Base-by-base conservation (phyloP, 2,113 vertebrate species). In the Corydoras sp. region DNA sequence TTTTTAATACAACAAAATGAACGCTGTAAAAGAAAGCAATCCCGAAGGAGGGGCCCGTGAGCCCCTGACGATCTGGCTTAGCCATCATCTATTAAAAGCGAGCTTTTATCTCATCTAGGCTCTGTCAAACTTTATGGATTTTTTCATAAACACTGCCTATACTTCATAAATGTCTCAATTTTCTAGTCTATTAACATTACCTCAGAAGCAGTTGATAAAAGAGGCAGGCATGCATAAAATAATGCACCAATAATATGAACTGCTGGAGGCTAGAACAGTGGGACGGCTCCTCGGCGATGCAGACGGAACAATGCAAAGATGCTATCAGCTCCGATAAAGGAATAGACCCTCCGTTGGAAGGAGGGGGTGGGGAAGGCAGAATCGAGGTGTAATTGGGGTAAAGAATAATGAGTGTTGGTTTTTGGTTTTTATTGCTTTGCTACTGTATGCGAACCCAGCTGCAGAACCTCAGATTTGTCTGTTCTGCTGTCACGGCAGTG, bases 101-200 rank as follows among this genome's bases (percentile, higher is more conserved):
- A 84, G 89, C 94, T 95, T 97, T 96, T 92, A 95, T 97, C 95
- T 94, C 91, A 92, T 92, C 92, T 95, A 92, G 88, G 88, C 89
- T 89, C 84, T 92, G 94, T 94, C 93, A 92, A 92, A 93, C 92
- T 94, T 95, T 95, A 96, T 95, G 92, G 94, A 98, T 96, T 96
- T 95, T 95, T 94, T 95, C 92, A 95, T 94, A 96, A 96, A 97
- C 94, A 96, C 89, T 83, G 91, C 92, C 93, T 92, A 95, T 96
- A 94, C 94, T 98, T 98, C 94, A 95, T 95, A 95, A 97, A 97
- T 92, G 94, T 97, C 94, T 95, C 92, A 93, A 96, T 97, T 95
- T 98, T 95, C 95, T 94, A 95, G 92, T 96, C 93, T 95, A 98
- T 98, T 98, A 96, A 94, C 92, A 94, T 97, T 95, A 95, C 92